Evolutionary conservation across 2,888 invertebrate genomes (phyloP), one percentile per base, ranked within the genome.

Genomic region (Heliconius charithonia): DNA sequence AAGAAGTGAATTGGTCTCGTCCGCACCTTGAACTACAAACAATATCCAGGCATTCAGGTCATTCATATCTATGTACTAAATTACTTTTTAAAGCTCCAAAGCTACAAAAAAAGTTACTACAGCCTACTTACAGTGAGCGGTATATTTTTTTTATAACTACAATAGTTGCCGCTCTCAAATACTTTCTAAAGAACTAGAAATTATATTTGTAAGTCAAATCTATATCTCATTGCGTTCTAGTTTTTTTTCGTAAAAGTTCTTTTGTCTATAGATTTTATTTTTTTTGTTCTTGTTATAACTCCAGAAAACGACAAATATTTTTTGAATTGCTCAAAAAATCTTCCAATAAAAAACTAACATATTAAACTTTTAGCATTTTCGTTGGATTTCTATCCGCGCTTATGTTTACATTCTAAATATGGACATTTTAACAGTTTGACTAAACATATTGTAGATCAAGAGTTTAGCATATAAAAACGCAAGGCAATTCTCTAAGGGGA

Each of bases 1-100:
- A 69, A 37, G 25, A 41, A 75, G 37, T 59, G 37, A 56, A 32
- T 59, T 56, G 22, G 51, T 67, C 7, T 51, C 29, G 7, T 62
- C 74, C n/a, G 13, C 79, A 77, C 79, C 79, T 79, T 79, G 79
- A 79, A 79, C 70, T 79, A 74, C 74, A 74, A 77, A 56, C 41
- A 27, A 63, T 70, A 63, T 77, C 32, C 65, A 77, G 71, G 67
- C 51, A 76, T 67, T n/a, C 76, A 67, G 76, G 79, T 72, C 76
- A 65, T 19, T 72, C 76, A 65, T 19, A 25, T 70, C 45, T 74
- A 22, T 41, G 65, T 29, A 65, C 77, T 77, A 79, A 70, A 56
- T 69, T 41, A 45, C 73, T 45, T 73, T 73, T 78, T 70, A 72
- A 72, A 56, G 59, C 7, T 59, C 13, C 32, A 51, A 51, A 51